These are phyloP conservation scores for Misgurnus mizolepis DNA, from an alignment of 2,113 vertebrate species.

Conservation along the genomic window DNA sequence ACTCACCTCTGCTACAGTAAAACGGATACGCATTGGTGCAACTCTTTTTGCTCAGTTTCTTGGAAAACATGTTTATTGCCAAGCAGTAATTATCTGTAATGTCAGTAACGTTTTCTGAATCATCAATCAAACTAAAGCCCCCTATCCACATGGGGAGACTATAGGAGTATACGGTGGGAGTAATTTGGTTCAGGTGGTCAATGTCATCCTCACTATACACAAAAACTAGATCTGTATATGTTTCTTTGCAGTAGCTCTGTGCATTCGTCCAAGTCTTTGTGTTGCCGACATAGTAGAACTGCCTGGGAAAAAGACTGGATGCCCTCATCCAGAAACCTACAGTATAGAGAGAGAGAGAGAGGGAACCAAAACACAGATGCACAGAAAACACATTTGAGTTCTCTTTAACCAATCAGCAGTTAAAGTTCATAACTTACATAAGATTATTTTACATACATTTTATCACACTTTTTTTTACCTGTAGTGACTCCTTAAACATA, in stretches of 20 bases:
- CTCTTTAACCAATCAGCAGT: too few species aligned
- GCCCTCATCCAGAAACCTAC: neutral
- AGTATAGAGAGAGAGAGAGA: neutral
- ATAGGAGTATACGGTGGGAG: neutral
- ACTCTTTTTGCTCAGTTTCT: neutral
- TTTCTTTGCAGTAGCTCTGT: neutral
- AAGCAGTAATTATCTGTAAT: neutral
- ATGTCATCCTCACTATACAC: neutral
- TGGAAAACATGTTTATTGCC: fast-evolving
- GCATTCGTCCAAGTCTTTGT: neutral
- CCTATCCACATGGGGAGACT: neutral
- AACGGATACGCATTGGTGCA: neutral
- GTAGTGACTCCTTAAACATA: too few species aligned
- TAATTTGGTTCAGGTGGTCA: neutral
- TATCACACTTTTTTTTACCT: too few species aligned
- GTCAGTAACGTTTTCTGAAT: neutral
- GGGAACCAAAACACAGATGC: neutral
- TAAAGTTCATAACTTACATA: too few species aligned
- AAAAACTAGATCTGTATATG: slow-evolving; percentile 20
- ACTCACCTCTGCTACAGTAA: slow-evolving; percentile 21
- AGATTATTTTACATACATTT: too few species aligned
- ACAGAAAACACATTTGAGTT: neutral
- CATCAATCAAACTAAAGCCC: neutral
- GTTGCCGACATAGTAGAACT: neutral
- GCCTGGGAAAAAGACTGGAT: neutral